A percentile compares a stretch with the other conserved stretches of the same genome.
phyloP scores from a whole-genome alignment of 2,888 invertebrate genomes.

The Tachina fera region DNA sequence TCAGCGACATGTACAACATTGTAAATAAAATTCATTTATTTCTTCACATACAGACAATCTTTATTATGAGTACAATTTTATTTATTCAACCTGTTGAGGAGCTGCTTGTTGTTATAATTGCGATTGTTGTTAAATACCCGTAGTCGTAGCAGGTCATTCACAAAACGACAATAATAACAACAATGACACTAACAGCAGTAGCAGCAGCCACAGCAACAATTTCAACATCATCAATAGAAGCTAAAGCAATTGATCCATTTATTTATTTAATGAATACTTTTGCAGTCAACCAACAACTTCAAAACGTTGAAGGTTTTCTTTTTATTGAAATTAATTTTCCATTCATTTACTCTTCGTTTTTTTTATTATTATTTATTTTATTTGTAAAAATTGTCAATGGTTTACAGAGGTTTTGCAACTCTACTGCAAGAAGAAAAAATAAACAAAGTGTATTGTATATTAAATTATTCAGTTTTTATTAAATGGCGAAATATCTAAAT shows the following conservation, averaged over 20 bases:
- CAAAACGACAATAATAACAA: constrained; percentile 9
- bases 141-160: constrained; percentile 48
- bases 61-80: constrained; percentile 19
- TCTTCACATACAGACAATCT: constrained; percentile 29
- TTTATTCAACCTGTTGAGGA: constrained; percentile 33
- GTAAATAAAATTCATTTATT: constrained; percentile 54
- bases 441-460: background rate
- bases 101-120: background rate
- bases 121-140: constrained; percentile 18
- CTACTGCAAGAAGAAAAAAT: background rate
- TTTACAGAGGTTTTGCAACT: background rate
- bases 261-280: constrained; percentile 54
- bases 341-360: constrained; percentile 25
- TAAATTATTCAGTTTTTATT: background rate
- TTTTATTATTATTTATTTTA: constrained; percentile 21
- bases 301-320: constrained; percentile 48
- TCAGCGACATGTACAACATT: constrained; percentile 51
- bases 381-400: constrained; percentile 35
- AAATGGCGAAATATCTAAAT: background rate
- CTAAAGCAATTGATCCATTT: constrained; percentile 54
- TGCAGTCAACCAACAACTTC: constrained; percentile 42
- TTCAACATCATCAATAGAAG: constrained; percentile 25
- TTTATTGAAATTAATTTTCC: constrained; percentile 29
- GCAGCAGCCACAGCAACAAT: constrained; percentile 3
- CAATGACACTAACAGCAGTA: background rate